A percentile compares a stretch with the other conserved stretches of the same genome.
phyloP scores from a whole-genome alignment of 2,797 vertebrate genomes.

The Podarcis lilfordi region DNA sequence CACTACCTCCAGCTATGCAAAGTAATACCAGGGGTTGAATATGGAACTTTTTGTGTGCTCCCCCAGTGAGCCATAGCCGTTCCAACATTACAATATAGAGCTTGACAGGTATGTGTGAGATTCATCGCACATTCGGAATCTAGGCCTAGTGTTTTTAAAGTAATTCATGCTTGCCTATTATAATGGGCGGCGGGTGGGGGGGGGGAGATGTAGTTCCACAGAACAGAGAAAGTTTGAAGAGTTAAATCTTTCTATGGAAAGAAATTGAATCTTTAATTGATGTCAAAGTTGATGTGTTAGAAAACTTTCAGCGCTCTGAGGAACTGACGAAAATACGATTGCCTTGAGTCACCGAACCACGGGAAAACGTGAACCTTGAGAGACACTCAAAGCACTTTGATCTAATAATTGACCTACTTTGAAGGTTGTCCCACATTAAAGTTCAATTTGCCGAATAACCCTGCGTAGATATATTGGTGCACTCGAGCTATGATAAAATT shows the following conservation, averaged over 20 bases:
- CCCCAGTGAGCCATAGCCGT: neutral
- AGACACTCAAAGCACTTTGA: conserved; percentile 60
- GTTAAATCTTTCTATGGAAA: conserved; percentile 53
- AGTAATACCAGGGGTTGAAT: too few species aligned
- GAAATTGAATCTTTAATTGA: conserved; percentile 62
- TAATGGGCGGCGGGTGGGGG: too few species aligned
- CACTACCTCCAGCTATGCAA: too few species aligned
- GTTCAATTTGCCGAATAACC: conserved; percentile 67
- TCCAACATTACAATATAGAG: neutral
- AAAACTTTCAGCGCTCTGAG: conserved; percentile 30
- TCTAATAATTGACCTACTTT: conserved; percentile 70
- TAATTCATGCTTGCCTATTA: neutral
- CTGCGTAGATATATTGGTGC: conserved; percentile 59
- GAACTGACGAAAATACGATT: conserved; percentile 28
- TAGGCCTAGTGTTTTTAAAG: neutral
- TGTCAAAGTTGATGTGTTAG: conserved; percentile 40
- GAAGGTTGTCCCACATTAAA: conserved; percentile 68
- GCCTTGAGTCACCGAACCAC: conserved; percentile 44
- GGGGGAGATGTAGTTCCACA: neutral
- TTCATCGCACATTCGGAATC: neutral
- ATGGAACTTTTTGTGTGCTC: too few species aligned
- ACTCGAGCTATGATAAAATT: conserved; percentile 58
- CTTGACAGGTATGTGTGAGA: neutral
- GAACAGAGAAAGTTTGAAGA: conserved; percentile 61
- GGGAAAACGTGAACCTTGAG: conserved; percentile 54